Conservation (phyloP, 2,888 invertebrate genomes). For the Digitonthophagus gazella region DNA sequence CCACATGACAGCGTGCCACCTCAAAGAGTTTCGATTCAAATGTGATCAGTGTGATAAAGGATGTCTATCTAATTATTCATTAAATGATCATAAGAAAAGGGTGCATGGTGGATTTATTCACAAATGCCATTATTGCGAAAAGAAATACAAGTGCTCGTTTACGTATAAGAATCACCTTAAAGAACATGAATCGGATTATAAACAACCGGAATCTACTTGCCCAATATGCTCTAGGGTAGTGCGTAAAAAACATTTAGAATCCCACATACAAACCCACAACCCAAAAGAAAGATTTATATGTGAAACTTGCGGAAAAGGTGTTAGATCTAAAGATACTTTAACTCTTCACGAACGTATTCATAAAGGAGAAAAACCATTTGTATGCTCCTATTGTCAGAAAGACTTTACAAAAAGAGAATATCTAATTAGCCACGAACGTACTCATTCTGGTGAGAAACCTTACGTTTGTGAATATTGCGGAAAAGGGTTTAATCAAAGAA, state of each 20-base stretch:
- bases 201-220: constrained; percentile 29
- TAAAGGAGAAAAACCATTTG: constrained; percentile 38
- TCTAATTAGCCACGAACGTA: constrained; percentile 37
- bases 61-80: constrained; percentile 29
- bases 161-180: constrained; percentile 43
- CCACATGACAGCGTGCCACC: constrained; percentile 47
- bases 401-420: constrained; percentile 38
- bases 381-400: constrained; percentile 39
- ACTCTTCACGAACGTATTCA: constrained; percentile 45
- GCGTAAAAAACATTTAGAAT: constrained; percentile 44
- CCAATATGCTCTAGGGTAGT: constrained; percentile 36
- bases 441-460: constrained; percentile 40
- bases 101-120: neutral
- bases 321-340: constrained; percentile 44
- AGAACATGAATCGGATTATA: constrained; percentile 31
- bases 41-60: constrained; percentile 44
- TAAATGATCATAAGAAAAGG: constrained; percentile 1
- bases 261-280: constrained; percentile 51
- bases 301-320: constrained; percentile 46
- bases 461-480: constrained; percentile 37
- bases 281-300: constrained; percentile 40
- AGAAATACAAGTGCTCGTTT: constrained; percentile 42
- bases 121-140: constrained; percentile 43
- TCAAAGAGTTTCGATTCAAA: constrained; percentile 25
- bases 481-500: constrained; percentile 36